Base-by-base conservation (phyloP, 2,888 invertebrate species). In the Pheosia tremula region DNA sequence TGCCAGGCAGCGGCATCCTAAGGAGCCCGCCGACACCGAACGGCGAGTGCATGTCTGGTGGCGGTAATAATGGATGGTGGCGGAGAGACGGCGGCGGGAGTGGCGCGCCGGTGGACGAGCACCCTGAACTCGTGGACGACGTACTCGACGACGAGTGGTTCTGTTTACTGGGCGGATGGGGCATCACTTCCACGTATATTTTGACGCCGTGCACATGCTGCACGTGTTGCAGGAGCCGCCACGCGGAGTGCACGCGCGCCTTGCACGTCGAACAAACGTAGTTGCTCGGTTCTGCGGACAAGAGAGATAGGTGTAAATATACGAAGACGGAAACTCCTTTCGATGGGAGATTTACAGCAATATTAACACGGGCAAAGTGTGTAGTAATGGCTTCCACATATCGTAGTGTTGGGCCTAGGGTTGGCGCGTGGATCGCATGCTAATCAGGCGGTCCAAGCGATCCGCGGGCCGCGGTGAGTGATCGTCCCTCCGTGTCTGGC, bases 261-360 rank as follows among this genome's bases (percentile, higher is more conserved):
- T 98, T 98, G 94, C 99, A 99, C 74, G 98, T 98, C 56, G 97
- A 97, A 85, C 99, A 99, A 73, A 98, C 97, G 89, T 98, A 97
- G 94, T 97, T 97, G 91, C 97, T 97, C 72, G 99, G 99, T 93
- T 99, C 99, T 98, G 96, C 68, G 83, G 80, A 84, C 90, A 91
- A 91, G 68, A 82, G 65, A 84, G 75, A 72, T 67, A 70, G 66
- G 67, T 71, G 82, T 81, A 80, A 76, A 68, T 70, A 59, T 62
- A 67, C 52, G 53, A 52, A 72, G 75, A 84, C 81, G 82, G 81
- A 24, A 24, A 78, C 77, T 81, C 72, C 86, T 81, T 74, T 78
- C 86, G 83, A 89, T 89, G 76, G 84, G 83, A 88, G 90, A 93
- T 91, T 89, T 90, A 91, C 80, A 87, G 88, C 87, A 89, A 93